These are phyloP conservation scores for Gallinago stenura DNA, from an alignment of 2,797 vertebrate species.

Conservation along the genomic window DNA sequence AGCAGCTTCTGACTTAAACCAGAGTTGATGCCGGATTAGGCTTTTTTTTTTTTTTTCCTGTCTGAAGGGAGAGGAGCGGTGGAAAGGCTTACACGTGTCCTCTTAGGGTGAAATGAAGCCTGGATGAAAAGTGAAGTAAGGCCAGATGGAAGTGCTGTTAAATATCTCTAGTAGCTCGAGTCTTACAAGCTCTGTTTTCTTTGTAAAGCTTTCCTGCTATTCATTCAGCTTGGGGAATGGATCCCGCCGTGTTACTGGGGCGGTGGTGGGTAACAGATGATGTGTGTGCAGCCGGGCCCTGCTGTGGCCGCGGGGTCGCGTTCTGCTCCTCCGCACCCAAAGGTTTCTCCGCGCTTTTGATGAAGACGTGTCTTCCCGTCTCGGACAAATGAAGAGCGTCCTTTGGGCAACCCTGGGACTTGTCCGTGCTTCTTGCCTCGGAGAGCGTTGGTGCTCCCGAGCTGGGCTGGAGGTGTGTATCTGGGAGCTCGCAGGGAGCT, in stretches of 20 bases:
- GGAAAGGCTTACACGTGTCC: background rate
- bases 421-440: background rate
- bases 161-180: background rate
- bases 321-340: background rate
- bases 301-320: fast-evolving
- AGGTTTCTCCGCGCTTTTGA: fast-evolving
- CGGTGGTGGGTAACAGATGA: background rate
- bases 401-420: background rate
- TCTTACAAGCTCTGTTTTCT: conserved; percentile 19
- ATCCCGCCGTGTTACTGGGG: background rate
- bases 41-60: background rate
- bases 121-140: background rate
- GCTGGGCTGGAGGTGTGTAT: background rate
- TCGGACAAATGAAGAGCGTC: background rate
- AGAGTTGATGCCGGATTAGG: background rate
- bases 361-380: background rate
- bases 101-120: background rate
- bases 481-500: background rate
- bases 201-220: conserved; percentile 8
- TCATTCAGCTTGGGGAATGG: background rate
- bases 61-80: background rate
- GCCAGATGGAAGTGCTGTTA: conserved; percentile 12
- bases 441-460: background rate
- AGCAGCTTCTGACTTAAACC: background rate
- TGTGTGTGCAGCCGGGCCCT: background rate